phyloP scores from a whole-genome alignment of 1,140 invertebrate species.

The Drosophila watanabei region DNA sequence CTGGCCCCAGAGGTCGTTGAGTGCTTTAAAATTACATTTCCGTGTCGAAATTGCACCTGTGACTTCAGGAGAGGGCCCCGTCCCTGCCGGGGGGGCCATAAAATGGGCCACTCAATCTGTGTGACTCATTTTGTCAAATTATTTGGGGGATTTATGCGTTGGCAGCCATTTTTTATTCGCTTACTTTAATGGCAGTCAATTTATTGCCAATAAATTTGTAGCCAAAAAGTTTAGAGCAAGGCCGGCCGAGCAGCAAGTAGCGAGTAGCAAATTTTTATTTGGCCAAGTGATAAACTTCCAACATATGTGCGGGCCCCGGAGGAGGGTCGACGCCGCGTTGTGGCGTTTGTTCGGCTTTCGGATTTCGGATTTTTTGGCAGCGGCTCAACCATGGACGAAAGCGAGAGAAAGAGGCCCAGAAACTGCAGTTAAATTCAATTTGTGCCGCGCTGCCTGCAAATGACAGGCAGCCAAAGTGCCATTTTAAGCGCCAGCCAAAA shows the following conservation, averaged over 20 bases:
- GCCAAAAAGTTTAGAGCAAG: slow-evolving; percentile 82
- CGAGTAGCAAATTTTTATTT: slow-evolving; percentile 79
- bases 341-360: not conserved
- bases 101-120: slow-evolving; percentile 77
- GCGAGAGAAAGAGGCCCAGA: slow-evolving; percentile 49
- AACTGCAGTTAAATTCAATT: slow-evolving; percentile 84
- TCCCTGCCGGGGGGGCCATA: slow-evolving; percentile 32
- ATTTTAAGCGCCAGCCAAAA: slow-evolving; percentile 82
- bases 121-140: slow-evolving; percentile 84
- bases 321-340: slow-evolving; percentile 24
- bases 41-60: slow-evolving; percentile 80
- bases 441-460: slow-evolving; percentile 76
- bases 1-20: slow-evolving; percentile 35
- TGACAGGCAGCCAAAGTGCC: slow-evolving; percentile 79
- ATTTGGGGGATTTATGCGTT: slow-evolving; percentile 82
- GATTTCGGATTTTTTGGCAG: slow-evolving; percentile 58
- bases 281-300: slow-evolving; percentile 80
- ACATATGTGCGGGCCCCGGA: slow-evolving; percentile 67
- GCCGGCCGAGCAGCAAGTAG: slow-evolving; percentile 47
- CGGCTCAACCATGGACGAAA: slow-evolving; percentile 56
- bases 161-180: slow-evolving; percentile 78
- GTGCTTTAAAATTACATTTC: slow-evolving; percentile 82
- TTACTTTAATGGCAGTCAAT: slow-evolving; percentile 82
- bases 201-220: slow-evolving; percentile 85
- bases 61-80: slow-evolving; percentile 23